Evolutionary conservation across 2,888 invertebrate species (phyloP).

Genomic region (Papilio protenor): DNA sequence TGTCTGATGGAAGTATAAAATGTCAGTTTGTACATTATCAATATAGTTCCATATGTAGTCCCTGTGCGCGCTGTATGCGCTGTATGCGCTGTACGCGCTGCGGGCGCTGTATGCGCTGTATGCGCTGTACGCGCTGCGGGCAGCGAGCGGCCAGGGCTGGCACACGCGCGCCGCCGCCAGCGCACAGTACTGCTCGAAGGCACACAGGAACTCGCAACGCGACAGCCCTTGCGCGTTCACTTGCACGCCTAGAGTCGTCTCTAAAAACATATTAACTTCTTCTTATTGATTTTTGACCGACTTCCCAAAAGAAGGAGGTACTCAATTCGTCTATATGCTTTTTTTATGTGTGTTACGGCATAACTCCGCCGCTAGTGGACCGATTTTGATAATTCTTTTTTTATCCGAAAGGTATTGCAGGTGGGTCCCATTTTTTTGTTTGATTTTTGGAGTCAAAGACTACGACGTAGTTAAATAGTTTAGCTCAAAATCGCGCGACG

Average conservation of each 20-base stretch:
- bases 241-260: constrained; percentile 57
- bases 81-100: not conserved
- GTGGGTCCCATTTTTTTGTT: no score
- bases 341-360: no score
- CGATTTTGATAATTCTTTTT: no score
- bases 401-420: no score
- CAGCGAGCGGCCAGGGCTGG: constrained; percentile 56
- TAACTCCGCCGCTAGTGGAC: no score
- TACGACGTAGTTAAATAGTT: no score
- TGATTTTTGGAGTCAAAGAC: no score
- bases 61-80: not conserved
- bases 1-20: not conserved
- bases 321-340: no score
- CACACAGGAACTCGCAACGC: constrained; percentile 53
- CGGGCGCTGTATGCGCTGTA: constrained; percentile 29
- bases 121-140: constrained; percentile 34
- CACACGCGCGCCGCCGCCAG: constrained; percentile 52
- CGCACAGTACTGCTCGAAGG: constrained; percentile 52
- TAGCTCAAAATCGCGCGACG: no score
- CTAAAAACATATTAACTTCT: constrained; percentile 43
- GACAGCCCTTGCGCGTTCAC: constrained; percentile 51
- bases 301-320: no score
- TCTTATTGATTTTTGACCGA: no score
- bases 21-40: constrained; percentile 21
- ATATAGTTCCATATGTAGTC: constrained; percentile 30